Evolutionary conservation across 2,113 vertebrate species (phyloP), one percentile per base, ranked within the genome.

Genomic region (Myanophis thanlyinensis): DNA sequence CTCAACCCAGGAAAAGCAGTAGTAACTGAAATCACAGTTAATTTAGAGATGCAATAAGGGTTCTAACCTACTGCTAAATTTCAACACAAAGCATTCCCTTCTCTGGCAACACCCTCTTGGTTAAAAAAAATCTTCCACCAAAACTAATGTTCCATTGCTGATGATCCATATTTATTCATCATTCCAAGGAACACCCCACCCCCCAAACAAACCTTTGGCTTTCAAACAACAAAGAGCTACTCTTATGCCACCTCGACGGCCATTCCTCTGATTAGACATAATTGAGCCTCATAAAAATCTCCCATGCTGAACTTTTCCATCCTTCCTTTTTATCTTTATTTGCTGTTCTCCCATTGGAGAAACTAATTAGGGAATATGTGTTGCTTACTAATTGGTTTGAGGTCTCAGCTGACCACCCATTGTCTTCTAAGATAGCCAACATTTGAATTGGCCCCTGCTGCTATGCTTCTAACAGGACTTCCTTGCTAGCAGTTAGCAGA

Each of bases 301-400:
- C 59, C 15, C 12, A 51, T 6, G 0, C 2, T 7, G 3, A 1
- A 13, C 23, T 13, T 18, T 51, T 5, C 11, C 3, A 8, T 11
- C 7, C 35, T 35, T 90, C 89, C 48, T 80, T 90, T 47, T 84
- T 27, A 84, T 25, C 62, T 80, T 73, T 44, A 80, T 40, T 80
- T 80, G 35, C 73, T 80, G 18, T n/a, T 48, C 48, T 47, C 59
- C 27, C 40, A 84, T 27, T 84, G 62, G 48, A 12, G 8, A 44
- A 52, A 46, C n/a, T 23, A 52, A 90, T 84, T n/a, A 52, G 62
- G 62, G n/a, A 27, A 25, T n/a, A 53, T 23, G 23, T 15, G n/a
- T 22, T 52, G 48, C 54, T 44, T 51, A 52, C 23, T 51, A 90
- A 90, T 84, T 90, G 35, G 18, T 22, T 35, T 25, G 25, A 49